Evolutionary conservation across 2,888 invertebrate genomes (phyloP).

Genomic region (Busseola fusca): DNA sequence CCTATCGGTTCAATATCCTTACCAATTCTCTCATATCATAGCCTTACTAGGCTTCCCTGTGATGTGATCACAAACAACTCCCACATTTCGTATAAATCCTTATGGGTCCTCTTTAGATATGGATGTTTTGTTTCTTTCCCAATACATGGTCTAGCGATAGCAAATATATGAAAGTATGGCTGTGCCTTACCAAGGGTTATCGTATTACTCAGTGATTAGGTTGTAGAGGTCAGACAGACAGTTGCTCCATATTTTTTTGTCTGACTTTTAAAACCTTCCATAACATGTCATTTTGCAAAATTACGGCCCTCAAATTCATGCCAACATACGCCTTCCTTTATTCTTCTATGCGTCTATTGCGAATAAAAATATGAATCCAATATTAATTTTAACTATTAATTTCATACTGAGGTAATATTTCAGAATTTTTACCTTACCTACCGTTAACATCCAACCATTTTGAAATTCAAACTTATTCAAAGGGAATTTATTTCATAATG

Average conservation of each 20-base stretch:
- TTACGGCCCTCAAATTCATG: not conserved
- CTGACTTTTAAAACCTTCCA: not conserved
- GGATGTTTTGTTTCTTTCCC: not conserved
- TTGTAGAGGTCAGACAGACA: not conserved
- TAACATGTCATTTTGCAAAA: not conserved
- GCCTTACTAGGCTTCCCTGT: not conserved
- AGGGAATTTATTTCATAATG: constrained; percentile 16
- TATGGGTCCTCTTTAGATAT: not conserved
- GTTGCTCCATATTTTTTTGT: not conserved
- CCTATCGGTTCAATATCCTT: constrained; percentile 10
- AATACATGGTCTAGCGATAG: not conserved
- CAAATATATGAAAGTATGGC: not conserved
- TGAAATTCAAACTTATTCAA: constrained; percentile 26
- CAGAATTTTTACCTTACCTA: constrained; percentile 21
- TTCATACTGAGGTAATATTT: constrained; percentile 49
- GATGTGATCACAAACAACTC: constrained; percentile 2
- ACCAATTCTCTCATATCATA: constrained; percentile 27
- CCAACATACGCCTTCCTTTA: not conserved
- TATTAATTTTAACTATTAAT: constrained; percentile 15
- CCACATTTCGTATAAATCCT: not conserved
- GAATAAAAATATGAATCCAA: constrained; percentile 22
- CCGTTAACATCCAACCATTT: constrained; percentile 27
- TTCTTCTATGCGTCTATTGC: not conserved
- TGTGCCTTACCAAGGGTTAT: not conserved
- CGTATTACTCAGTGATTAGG: not conserved